These are phyloP conservation scores for Lasiurus borealis DNA, from an alignment of 2,113 vertebrate genomes.

Conservation along the genomic window DNA sequence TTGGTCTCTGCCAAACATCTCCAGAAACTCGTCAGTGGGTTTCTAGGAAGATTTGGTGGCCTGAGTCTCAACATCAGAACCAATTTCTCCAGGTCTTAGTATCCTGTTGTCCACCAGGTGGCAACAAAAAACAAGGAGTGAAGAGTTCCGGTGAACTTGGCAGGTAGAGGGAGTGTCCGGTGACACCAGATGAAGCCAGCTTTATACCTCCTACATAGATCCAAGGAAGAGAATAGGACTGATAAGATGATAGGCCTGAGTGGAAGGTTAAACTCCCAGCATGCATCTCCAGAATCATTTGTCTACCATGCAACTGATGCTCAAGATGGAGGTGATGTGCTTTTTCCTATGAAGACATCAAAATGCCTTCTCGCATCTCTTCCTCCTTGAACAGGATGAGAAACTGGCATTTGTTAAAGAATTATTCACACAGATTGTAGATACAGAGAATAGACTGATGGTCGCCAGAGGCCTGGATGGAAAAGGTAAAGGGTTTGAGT, in stretches of 20 bases:
- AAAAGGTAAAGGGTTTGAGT: background rate
- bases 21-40: background rate
- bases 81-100: background rate
- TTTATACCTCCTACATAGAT: background rate
- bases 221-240: background rate
- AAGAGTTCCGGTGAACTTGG: background rate
- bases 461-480: background rate
- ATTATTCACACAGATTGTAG: background rate
- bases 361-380: background rate
- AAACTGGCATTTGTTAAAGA: background rate
- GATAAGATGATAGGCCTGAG: background rate
- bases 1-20: background rate
- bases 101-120: background rate
- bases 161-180: background rate
- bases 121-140: background rate
- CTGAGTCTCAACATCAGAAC: background rate
- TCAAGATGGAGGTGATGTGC: background rate
- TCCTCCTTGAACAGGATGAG: background rate
- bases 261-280: background rate
- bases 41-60: background rate
- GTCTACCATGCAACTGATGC: background rate
- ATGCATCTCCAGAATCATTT: background rate
- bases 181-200: background rate
- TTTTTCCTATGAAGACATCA: background rate
- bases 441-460: background rate